phyloP scores from a whole-genome alignment of 2,113 vertebrate species.

The Tachysurus vachellii region DNA sequence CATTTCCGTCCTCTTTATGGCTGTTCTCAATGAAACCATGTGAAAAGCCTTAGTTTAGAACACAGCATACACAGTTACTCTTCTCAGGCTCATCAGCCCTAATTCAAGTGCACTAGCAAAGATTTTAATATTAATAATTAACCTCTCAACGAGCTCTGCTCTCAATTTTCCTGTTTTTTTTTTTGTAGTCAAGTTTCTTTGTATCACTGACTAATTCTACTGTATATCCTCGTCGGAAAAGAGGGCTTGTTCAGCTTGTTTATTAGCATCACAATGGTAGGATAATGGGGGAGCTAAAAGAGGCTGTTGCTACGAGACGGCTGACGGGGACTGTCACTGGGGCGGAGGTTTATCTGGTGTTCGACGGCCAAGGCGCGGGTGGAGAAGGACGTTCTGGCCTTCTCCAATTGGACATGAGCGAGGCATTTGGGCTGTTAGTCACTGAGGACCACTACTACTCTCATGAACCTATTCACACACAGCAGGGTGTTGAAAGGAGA shows the following conservation, averaged over 20 bases:
- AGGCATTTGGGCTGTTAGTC: conserved; percentile 19
- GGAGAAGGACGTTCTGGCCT: conserved; percentile 38
- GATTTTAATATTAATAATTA: conserved; percentile 49
- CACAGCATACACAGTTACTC: conserved; percentile 1
- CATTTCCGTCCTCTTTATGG: neutral
- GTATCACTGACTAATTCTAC: conserved; percentile 45
- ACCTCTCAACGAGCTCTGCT: conserved; percentile 14
- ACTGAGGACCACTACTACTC: conserved; percentile 20
- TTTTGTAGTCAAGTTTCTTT: conserved; percentile 40
- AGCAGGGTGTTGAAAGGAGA: conserved; percentile 1
- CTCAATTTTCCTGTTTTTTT: conserved; percentile 22
- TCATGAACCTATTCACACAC: conserved; percentile 3
- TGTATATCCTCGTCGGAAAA: conserved; percentile 39
- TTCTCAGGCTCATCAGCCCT: conserved; percentile 5
- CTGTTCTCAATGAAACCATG: conserved; percentile 9
- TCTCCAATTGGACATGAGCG: conserved; percentile 31
- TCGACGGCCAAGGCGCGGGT: conserved; percentile 40
- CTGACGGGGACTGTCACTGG: conserved; percentile 42
- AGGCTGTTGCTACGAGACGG: conserved; percentile 49
- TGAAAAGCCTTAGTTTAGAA: conserved; percentile 17
- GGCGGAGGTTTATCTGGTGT: conserved; percentile 42
- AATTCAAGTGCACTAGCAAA: conserved; percentile 28
- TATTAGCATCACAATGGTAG: conserved; percentile 49
- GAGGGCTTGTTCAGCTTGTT: conserved; percentile 45
- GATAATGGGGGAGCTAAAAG: conserved; percentile 47